These are phyloP conservation scores for Ptilorrhoa leucosticta DNA, from an alignment of 2,113 vertebrate species.

Conservation along the genomic window DNA sequence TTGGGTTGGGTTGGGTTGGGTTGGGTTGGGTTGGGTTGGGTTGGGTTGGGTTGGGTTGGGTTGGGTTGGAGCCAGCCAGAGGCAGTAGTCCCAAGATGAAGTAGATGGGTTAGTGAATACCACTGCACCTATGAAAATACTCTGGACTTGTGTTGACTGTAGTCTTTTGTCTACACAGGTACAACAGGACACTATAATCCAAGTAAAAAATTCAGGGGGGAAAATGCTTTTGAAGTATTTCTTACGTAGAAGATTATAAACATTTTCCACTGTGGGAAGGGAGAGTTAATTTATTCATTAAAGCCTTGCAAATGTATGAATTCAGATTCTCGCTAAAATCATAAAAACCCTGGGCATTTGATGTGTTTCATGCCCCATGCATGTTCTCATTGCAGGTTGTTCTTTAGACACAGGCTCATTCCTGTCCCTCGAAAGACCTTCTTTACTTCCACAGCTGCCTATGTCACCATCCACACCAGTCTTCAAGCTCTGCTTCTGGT, in stretches of 20 bases:
- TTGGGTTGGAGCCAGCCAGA: not conserved
- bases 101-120: not conserved
- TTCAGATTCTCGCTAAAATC: not conserved
- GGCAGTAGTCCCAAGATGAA: not conserved
- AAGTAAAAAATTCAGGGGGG: not conserved
- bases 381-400: not conserved
- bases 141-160: not conserved
- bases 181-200: not conserved
- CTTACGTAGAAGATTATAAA: not conserved
- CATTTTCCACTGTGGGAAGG: not conserved
- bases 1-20: not conserved
- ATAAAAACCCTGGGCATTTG: not conserved
- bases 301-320: not conserved
- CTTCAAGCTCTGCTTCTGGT: not conserved
- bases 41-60: not conserved
- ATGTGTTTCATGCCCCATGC: not conserved
- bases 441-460: not conserved
- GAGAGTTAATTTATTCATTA: not conserved
- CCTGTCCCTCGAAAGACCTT: not conserved
- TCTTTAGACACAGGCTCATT: not conserved
- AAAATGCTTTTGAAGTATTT: not conserved
- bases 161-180: not conserved
- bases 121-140: not conserved
- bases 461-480: rapidly evolving
- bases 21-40: not conserved